Base-by-base conservation (phyloP, 2,113 vertebrate genomes). In the Canis aureus region DNA sequence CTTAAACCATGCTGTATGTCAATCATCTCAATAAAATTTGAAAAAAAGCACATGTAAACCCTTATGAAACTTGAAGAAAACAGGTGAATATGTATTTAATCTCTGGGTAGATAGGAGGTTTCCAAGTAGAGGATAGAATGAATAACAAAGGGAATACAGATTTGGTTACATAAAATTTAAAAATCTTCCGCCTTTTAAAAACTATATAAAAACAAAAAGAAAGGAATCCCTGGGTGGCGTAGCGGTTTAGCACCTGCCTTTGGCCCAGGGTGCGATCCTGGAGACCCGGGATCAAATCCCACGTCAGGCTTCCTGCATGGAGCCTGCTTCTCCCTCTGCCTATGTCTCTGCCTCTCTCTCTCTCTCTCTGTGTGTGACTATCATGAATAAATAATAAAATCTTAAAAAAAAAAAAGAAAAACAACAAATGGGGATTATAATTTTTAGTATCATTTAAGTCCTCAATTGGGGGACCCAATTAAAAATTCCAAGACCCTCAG, bases 11-110 rank as follows among this genome's bases (percentile, higher is more conserved):
- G 49, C 27, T 78, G 25, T 11, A 78, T 53, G 74, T 53, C 15
- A 35, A 13, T 55, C 29, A 55, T 57, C 53, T 57, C 78, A 22
- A 20, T n/a, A 57, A 57, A n/a, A n/a, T 22, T 81, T 55, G 32
- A 23, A 35, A n/a, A 74, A 76, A 53, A 78, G 27, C 29, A 32
- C 27, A 78, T 57, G 4, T n/a, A 94, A 79, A 67, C 15, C 20
- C 51, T 76, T 66, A n/a, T 11, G 59, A 96, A 84, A 62, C 11
- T 90, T 85, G 55, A 85, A 79, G 67, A 83, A 69, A 90, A 81
- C 38, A 49, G 43, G 55, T 91, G 22, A 82, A 20, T 83, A 35
- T 20, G 12, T 62, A 55, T 62, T 62, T 79, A 89, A 89, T 62
- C 11, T 60, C 25, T 84, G 43, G 57, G 82, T 35, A 78, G 13